Base-by-base conservation (phyloP, 2,113 vertebrate genomes). In the Phrynosoma blainvillii region DNA sequence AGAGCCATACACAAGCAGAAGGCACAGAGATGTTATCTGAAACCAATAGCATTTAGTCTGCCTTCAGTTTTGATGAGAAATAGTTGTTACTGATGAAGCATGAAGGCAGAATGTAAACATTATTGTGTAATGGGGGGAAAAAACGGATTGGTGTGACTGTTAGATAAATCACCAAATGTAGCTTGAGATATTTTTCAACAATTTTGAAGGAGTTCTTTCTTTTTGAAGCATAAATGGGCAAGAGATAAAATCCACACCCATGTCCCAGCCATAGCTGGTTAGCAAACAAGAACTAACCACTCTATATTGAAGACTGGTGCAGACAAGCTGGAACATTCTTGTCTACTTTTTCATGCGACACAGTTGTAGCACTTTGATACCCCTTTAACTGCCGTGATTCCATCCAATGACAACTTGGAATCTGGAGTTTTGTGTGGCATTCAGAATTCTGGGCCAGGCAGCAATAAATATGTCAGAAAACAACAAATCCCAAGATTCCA, bases 41-140 rank as follows among this genome's bases (percentile, higher is more conserved):
- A 71, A 89, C 88, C 20, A 76, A 85, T 56, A 47, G 40, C 40
- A 25, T 86, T 82, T 56, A 42, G 40, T 4, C 25, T 65, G 68
- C 42, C n/a, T 30, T 73, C 66, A 27, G 18, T 14, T 68, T 86
- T 40, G 21, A 81, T 3, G 62, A 25, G 56, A 89, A 76, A 81
- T 54, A 47, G n/a, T n/a, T 54, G 59, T 68, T 56, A 21, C 3
- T n/a, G 68, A 62, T 81, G 40, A 54, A 52, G 54, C 30, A 14
- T 2, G 9, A 54, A 66, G 82, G 54, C 83, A 85, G 66, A 84
- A 85, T 76, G 70, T 32, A 89, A 85, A 76, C 56, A 82, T 3
- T 21, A 82, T 3, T 21, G 80, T 21, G 20, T 42, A 77, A 16
- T 40, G 18, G n/a, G 25, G 36, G 36, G 36, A 36, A 47, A 56